phyloP scores from a whole-genome alignment of 1,140 invertebrate species.

The Temnothorax nylanderi region DNA sequence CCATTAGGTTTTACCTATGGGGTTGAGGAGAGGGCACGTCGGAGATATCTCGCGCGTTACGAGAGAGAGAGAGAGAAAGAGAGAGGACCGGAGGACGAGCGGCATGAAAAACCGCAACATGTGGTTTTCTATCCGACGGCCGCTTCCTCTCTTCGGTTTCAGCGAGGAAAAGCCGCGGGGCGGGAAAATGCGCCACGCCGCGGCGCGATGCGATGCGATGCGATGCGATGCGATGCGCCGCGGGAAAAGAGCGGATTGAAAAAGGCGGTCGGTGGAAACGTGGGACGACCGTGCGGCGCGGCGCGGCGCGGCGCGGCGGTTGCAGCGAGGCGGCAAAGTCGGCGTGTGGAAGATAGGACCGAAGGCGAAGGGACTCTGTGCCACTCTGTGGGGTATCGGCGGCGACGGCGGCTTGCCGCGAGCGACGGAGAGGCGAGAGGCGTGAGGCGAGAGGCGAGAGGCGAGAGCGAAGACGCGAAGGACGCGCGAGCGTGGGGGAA shows the following conservation, averaged over 20 bases:
- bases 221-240: too few species aligned
- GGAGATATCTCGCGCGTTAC: conserved; percentile 3
- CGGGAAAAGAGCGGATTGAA: conserved; percentile 13
- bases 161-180: conserved; percentile 8
- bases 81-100: too few species aligned
- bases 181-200: not conserved
- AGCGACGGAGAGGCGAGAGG: not conserved
- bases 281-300: not conserved
- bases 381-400: not conserved
- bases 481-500: not conserved
- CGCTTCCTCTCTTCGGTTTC: not conserved
- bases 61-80: not conserved
- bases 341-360: conserved; percentile 24
- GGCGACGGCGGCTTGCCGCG: not conserved
- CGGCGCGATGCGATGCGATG: too few species aligned
- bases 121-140: conserved; percentile 22
- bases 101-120: conserved; percentile 42
- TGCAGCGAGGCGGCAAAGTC: conserved; percentile 41
- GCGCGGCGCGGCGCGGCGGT: not conserved
- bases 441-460: not conserved
- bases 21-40: not conserved
- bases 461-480: conserved; percentile 16
- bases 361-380: conserved; percentile 39
- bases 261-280: conserved; percentile 21
- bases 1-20: conserved; percentile 12